phyloP scores from a whole-genome alignment of 2,888 invertebrate species.

The Yponomeuta plumbellus region DNA sequence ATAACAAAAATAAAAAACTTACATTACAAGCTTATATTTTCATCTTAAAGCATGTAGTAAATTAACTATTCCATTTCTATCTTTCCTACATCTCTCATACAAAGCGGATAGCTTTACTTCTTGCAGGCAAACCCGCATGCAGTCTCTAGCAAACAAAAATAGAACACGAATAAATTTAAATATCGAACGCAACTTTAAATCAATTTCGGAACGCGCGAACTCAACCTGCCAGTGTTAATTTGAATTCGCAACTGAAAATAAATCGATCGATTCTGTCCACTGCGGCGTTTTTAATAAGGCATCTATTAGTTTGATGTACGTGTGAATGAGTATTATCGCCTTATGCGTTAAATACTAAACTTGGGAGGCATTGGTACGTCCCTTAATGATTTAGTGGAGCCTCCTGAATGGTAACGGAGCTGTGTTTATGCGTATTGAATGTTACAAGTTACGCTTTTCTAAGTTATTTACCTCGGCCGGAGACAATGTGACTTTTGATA shows the following conservation, averaged over 20 bases:
- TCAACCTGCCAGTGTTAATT: constrained; percentile 53
- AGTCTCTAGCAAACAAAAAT: constrained; percentile 4
- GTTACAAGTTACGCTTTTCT: not conserved
- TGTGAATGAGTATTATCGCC: constrained; percentile 73
- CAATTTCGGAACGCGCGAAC: constrained; percentile 45
- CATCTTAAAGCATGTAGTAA: too few relatives aligned
- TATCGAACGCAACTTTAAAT: constrained; percentile 39
- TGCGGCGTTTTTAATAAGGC: constrained; percentile 68
- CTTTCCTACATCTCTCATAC: too few relatives aligned
- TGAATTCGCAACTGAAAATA: constrained; percentile 38
- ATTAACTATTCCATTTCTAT: too few relatives aligned
- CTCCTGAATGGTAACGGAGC: constrained; percentile 25
- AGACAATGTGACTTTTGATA: constrained; percentile 12
- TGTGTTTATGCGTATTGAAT: constrained; percentile 9
- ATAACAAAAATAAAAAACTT: too few relatives aligned
- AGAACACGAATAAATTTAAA: constrained; percentile 44
- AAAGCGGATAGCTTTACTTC: not conserved
- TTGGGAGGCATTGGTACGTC: constrained; percentile 58
- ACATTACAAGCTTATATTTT: too few relatives aligned
- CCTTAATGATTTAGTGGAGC: constrained; percentile 58
- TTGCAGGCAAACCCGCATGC: not conserved
- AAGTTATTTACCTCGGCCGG: not conserved
- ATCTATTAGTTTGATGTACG: constrained; percentile 68
- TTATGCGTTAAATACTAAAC: constrained; percentile 53
- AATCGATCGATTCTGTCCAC: constrained; percentile 26